phyloP scores from a whole-genome alignment of 2,113 vertebrate species.

The Cryptotis parvus region DNA sequence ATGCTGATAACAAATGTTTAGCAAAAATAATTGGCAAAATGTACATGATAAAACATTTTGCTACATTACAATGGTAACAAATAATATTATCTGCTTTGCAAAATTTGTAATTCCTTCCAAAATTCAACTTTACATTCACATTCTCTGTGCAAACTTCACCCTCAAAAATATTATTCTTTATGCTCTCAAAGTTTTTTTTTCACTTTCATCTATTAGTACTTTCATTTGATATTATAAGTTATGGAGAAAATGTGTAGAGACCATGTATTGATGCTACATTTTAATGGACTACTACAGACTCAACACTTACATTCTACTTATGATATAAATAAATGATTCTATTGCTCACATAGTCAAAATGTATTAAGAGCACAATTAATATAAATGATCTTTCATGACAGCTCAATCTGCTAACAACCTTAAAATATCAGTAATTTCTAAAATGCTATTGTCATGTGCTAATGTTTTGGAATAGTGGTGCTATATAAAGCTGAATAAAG shows the following conservation, averaged over 20 bases:
- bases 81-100: not conserved
- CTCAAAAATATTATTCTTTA: not conserved
- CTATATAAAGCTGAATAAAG: slow-evolving; percentile 7
- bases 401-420: not conserved
- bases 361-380: not conserved
- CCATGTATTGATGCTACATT: not conserved
- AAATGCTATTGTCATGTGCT: not conserved
- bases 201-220: not conserved
- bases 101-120: slow-evolving; percentile 22
- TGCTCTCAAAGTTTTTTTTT: not conserved
- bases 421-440: slow-evolving; percentile 12
- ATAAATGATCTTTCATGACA: not conserved
- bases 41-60: not conserved
- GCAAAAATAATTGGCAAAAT: not conserved
- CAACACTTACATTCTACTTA: not conserved
- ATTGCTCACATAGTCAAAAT: not conserved
- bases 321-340: not conserved
- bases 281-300: not conserved
- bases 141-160: not conserved
- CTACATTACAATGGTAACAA: not conserved
- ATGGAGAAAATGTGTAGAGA: not conserved
- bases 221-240: slow-evolving; percentile 5
- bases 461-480: not conserved
- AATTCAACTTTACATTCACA: not conserved
- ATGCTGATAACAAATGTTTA: not conserved